Percentiles rank a stretch among this genome's conserved stretches.
These are phyloP conservation scores for Semotilus atromaculatus DNA, from an alignment of 2,797 vertebrate genomes.

Conservation along the genomic window DNA sequence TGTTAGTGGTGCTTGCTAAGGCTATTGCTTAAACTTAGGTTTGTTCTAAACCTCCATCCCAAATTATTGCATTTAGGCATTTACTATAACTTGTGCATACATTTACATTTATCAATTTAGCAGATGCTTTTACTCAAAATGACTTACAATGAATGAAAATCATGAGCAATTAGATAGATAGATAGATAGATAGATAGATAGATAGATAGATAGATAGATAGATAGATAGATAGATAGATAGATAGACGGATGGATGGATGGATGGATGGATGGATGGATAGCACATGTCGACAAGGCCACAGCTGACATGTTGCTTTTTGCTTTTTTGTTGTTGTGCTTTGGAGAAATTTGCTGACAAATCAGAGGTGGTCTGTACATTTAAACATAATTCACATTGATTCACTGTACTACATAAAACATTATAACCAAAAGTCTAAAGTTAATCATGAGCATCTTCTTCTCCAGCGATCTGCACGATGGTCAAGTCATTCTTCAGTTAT, in stretches of 20 bases:
- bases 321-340: neutral
- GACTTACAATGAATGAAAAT: neutral
- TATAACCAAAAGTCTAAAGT: neutral
- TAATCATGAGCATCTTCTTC: neutral
- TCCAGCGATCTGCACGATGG: slow-evolving; percentile 89
- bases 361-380: neutral
- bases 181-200: rapidly evolving
- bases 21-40: neutral
- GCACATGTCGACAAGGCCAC: neutral
- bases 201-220: rapidly evolving
- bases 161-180: neutral
- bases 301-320: neutral
- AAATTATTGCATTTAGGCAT: neutral
- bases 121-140: neutral
- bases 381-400: slow-evolving; percentile 3
- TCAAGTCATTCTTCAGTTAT: slow-evolving; percentile 92
- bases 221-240: too few species aligned
- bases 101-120: neutral
- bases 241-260: rapidly evolving
- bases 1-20: neutral
- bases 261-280: too few species aligned
- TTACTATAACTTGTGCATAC: neutral
- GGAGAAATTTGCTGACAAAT: slow-evolving; percentile 7
- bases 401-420: neutral
- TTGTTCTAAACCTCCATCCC: neutral